Base-by-base conservation (phyloP, 1,140 invertebrate genomes). In the Lycorma delicatula region DNA sequence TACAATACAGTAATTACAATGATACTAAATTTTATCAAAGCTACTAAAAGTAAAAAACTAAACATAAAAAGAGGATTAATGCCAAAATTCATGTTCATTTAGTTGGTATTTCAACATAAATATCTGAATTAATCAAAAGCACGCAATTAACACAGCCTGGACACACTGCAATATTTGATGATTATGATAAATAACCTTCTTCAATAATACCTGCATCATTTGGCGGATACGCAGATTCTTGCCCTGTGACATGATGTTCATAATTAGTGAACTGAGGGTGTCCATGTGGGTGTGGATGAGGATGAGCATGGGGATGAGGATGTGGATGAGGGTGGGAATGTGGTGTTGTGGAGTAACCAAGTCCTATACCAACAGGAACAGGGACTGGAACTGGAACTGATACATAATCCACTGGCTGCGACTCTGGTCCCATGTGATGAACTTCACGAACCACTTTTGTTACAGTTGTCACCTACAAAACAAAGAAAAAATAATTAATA, bases 381-480 rank as follows among this genome's bases (percentile, higher is more conserved):
- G 62, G 38, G 2, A 63, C 59, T 16, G 49, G 36, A 25, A 55
- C 59, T 12, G 48, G 52, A 13, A 60, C 56, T 44, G 62, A 48
- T 9, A 63, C 59, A 58, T 63, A 63, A 52, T 63, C 62, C 12
- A 60, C 61, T 53, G 71, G 69, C 61, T 76, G 70, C 47, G 76
- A 75, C 68, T 83, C 80, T 50, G 82, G 79, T 62, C 80, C 81
- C 72, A 84, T 75, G 70, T 84, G 81, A 54, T 81, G 79, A 22
- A 84, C 75, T 68, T 84, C 81, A 55, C 81, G 73, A 16, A 82
- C 77, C n/a, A 82, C 78, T 71, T 84, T 83, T 36, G 81, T 81
- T 28, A 82, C 79, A 22, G 79, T 81, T 53, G 81, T 81, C 56
- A 78, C 75, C 77, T 78, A 44, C 16, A 63, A 64, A 62, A 54